A percentile compares a stretch with the other conserved stretches of the same genome.
phyloP scores from a whole-genome alignment of 1,140 invertebrate genomes.

The Philaenus spumarius region DNA sequence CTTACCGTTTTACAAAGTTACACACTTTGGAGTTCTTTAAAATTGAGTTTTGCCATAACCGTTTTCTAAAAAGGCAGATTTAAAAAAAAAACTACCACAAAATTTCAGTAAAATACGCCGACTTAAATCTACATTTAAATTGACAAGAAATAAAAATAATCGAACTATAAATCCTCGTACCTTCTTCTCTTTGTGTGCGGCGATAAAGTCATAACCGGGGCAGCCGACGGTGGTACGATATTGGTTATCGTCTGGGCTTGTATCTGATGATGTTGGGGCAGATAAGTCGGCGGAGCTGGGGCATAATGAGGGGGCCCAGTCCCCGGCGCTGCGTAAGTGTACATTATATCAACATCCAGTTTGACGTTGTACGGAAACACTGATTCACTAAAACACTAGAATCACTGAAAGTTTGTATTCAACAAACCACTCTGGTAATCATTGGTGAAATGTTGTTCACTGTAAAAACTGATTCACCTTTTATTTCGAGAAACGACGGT shows the following conservation, averaged over 20 bases:
- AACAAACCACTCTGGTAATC: too few species aligned
- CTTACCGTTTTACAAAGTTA: too few species aligned
- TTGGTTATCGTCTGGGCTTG: conserved; percentile 41
- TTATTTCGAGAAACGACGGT: too few species aligned
- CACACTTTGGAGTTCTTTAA: too few species aligned
- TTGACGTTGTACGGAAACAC: background rate
- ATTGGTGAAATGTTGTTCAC: too few species aligned
- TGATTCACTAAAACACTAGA: background rate
- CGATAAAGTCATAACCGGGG: conserved; percentile 40
- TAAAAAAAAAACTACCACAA: too few species aligned
- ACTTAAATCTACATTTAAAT: too few species aligned
- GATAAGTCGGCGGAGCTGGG: conserved; percentile 41
- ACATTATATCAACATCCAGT: conserved; percentile 34
- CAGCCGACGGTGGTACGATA: conserved; percentile 34
- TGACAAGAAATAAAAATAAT: too few species aligned
- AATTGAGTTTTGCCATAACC: too few species aligned
- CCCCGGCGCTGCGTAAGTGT: conserved; percentile 48
- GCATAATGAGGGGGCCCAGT: conserved; percentile 47
- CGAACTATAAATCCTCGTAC: conserved; percentile 35
- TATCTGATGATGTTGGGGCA: conserved; percentile 38
- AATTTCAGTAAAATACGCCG: too few species aligned
- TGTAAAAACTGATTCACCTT: too few species aligned
- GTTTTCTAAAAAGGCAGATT: too few species aligned
- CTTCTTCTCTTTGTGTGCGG: conserved; percentile 47
- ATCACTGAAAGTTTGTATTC: background rate